phyloP scores from a whole-genome alignment of 2,113 vertebrate species.

The Poeciliopsis retropinna region DNA sequence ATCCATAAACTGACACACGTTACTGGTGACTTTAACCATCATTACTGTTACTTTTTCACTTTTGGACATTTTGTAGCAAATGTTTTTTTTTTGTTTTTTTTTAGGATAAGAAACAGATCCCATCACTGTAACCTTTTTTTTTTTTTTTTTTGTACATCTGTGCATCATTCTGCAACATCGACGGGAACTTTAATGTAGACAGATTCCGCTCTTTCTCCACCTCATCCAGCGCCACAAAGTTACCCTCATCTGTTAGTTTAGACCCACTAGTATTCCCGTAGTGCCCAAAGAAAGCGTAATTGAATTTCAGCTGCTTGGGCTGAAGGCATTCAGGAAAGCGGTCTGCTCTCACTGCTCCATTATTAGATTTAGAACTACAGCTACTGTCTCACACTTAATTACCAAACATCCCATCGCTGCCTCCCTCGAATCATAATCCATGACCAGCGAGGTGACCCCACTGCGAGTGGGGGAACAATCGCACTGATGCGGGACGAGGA shows the following conservation, averaged over 20 bases:
- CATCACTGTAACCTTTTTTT: no score
- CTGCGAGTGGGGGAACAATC: slow-evolving; percentile 51
- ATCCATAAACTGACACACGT: background rate
- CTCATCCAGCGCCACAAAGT: background rate
- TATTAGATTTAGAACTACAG: background rate
- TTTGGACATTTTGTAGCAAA: no score
- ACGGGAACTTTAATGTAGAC: background rate
- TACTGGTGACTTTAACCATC: background rate
- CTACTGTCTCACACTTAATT: background rate
- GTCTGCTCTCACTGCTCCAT: background rate
- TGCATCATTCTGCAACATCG: no score
- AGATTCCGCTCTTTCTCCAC: background rate
- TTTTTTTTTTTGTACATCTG: no score
- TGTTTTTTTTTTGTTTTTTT: no score
- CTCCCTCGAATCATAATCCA: slow-evolving; percentile 33
- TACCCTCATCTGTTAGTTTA: background rate
- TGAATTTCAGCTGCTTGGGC: slow-evolving; percentile 7
- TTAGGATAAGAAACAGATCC: no score
- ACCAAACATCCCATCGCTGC: background rate
- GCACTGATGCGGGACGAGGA: slow-evolving; percentile 57
- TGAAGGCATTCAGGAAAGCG: slow-evolving; percentile 4
- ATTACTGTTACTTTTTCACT: no score
- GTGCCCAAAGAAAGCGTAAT: background rate
- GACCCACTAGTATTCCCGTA: background rate
- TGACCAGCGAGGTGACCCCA: slow-evolving; percentile 44